Evolutionary conservation across 2,797 vertebrate genomes (phyloP).

Genomic region (Acipenser ruthenus): DNA sequence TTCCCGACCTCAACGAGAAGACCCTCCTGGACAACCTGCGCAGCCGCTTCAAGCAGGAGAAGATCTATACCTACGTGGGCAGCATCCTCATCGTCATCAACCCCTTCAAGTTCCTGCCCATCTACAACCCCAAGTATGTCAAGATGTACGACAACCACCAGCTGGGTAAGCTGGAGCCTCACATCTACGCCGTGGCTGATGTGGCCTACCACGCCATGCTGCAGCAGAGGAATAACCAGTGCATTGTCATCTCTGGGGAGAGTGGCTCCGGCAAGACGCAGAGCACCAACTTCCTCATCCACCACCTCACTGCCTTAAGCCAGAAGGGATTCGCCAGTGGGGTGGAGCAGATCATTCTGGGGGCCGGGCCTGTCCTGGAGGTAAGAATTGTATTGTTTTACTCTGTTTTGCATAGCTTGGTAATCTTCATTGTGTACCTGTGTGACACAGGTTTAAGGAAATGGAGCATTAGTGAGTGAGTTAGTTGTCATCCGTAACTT

Average conservation of each 20-base stretch:
- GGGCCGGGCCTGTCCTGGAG: conserved; percentile 95
- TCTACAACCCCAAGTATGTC: conserved; percentile 98
- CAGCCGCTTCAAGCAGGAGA: conserved; percentile 89
- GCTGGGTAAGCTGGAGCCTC: conserved; percentile 86
- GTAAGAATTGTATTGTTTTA: conserved; percentile 51
- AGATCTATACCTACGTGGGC: conserved; percentile 94
- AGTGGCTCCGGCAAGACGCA: conserved; percentile 97
- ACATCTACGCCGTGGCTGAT: conserved; percentile 94
- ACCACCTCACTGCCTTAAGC: conserved; percentile 95
- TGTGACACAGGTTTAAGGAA: too few species aligned
- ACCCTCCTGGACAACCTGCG: conserved; percentile 91
- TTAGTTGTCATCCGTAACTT: too few species aligned
- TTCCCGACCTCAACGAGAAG: conserved; percentile 88
- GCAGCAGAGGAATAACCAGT: conserved; percentile 84
- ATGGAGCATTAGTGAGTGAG: too few species aligned
- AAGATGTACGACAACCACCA: conserved; percentile 97
- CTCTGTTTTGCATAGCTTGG: too few species aligned
- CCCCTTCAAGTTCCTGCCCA: conserved; percentile 94
- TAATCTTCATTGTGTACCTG: too few species aligned
- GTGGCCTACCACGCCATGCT: conserved; percentile 96
- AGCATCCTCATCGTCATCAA: conserved; percentile 96
- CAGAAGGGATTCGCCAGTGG: conserved; percentile 98
- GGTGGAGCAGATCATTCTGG: conserved; percentile 97
- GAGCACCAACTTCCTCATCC: conserved; percentile 98
- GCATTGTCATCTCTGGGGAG: conserved; percentile 95